These are phyloP conservation scores for Athene cunicularia DNA, from an alignment of 2,113 vertebrate genomes.

Conservation along the genomic window DNA sequence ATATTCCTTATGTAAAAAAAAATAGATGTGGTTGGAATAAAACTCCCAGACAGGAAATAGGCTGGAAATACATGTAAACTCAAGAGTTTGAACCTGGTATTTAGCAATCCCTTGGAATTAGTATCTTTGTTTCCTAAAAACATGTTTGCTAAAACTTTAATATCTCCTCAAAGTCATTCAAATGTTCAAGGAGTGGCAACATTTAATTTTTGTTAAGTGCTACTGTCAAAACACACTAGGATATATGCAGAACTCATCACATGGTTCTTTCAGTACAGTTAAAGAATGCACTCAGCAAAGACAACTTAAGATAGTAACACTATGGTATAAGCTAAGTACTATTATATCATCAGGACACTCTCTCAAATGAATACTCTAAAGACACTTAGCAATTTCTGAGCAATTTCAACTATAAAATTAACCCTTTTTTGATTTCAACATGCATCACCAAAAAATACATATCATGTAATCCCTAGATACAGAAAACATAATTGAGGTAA, in stretches of 20 bases:
- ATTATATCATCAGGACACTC: background rate
- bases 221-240: background rate
- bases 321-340: background rate
- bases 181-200: background rate
- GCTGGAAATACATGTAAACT: background rate
- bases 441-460: background rate
- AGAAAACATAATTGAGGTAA: background rate
- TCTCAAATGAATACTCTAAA: background rate
- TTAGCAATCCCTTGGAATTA: background rate
- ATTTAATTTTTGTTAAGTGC: background rate
- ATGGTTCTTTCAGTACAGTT: background rate
- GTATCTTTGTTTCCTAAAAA: background rate
- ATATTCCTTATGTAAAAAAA: constrained; percentile 19
- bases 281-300: background rate
- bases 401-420: background rate
- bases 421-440: background rate
- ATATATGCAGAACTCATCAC: background rate
- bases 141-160: background rate
- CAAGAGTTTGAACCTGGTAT: background rate
- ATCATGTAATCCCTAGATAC: background rate
- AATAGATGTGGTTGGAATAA: constrained; percentile 1
- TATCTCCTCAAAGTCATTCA: background rate
- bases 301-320: background rate
- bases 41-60: background rate
- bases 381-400: background rate